These are phyloP conservation scores for Rhingia rostrata DNA, from an alignment of 2,888 invertebrate species.

Conservation along the genomic window DNA sequence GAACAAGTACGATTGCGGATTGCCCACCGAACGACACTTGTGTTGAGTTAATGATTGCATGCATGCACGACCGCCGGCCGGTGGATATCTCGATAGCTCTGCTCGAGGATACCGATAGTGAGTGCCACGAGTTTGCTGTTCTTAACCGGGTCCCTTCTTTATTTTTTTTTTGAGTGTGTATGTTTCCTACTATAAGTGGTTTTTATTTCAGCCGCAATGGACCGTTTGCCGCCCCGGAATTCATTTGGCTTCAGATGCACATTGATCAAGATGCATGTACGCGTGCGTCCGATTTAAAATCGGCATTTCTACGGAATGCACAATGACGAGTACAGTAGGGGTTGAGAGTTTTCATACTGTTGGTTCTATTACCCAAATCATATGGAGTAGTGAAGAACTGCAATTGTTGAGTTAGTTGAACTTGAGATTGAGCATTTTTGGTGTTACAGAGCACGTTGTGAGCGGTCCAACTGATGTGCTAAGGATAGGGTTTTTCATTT, in stretches of 20 bases:
- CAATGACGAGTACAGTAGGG: slow-evolving; percentile 38
- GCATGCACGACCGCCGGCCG: slow-evolving; percentile 40
- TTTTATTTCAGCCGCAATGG: slow-evolving; percentile 61
- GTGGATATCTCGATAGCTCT: slow-evolving; percentile 20
- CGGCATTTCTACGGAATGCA: slow-evolving; percentile 62
- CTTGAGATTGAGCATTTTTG: too few relatives aligned
- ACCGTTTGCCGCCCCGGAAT: slow-evolving; percentile 64
- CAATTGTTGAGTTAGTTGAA: too few relatives aligned
- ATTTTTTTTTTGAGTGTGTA: slow-evolving; percentile 10
- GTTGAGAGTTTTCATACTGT: not conserved
- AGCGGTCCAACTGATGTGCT: too few relatives aligned
- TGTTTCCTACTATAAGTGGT: slow-evolving; percentile 54
- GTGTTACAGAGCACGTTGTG: too few relatives aligned
- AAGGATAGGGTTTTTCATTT: too few relatives aligned
- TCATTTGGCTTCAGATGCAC: slow-evolving; percentile 67
- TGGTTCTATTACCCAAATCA: not conserved
- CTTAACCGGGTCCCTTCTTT: slow-evolving; percentile 29
- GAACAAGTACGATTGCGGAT: slow-evolving; percentile 48
- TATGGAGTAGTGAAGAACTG: too few relatives aligned
- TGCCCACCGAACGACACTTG: slow-evolving; percentile 66
- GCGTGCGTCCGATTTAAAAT: slow-evolving; percentile 68
- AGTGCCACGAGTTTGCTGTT: slow-evolving; percentile 63
- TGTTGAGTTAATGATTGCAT: slow-evolving; percentile 65
- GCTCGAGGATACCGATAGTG: slow-evolving; percentile 29
- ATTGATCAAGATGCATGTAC: slow-evolving; percentile 72